A percentile compares a stretch with the other conserved stretches of the same genome.
Evolutionary conservation across 37 sponge, comb jelly and placozoan species (phyloP).

Genomic region (Hexactinellida sp.): DNA sequence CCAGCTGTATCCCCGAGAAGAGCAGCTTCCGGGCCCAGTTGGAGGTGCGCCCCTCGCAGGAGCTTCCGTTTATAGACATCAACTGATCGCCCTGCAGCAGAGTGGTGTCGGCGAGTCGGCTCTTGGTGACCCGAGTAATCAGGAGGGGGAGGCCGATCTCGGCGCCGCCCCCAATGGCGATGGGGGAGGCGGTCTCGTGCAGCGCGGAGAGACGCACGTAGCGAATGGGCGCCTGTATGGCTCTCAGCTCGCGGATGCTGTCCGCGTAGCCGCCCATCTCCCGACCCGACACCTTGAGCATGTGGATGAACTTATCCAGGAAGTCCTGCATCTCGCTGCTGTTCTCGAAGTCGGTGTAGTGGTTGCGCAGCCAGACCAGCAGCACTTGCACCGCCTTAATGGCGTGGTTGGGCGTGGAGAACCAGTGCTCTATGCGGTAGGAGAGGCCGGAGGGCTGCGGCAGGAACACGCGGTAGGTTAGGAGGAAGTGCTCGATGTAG

Average conservation of each 20-base stretch:
- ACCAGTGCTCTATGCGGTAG: conserved; percentile 8
- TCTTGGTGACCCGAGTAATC: background rate
- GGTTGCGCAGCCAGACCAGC: conserved; percentile 49
- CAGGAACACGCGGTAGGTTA: conserved; percentile 68
- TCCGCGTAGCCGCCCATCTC: background rate
- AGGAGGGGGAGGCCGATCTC: background rate
- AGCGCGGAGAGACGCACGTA: background rate
- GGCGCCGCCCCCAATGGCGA: background rate
- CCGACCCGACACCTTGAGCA: background rate
- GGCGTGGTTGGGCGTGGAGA: background rate
- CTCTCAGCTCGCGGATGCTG: background rate
- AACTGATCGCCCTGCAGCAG: background rate
- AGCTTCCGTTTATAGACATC: background rate
- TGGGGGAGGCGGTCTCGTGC: background rate
- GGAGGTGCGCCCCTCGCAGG: background rate
- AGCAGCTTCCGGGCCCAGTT: background rate
- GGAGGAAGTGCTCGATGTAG: conserved; percentile 57
- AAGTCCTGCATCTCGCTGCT: conserved; percentile 35
- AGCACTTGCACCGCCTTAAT: conserved; percentile 30
- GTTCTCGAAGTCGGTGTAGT: conserved; percentile 63
- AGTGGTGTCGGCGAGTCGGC: background rate
- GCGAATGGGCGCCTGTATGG: background rate
- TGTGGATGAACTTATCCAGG: conserved; percentile 44
- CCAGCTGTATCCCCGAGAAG: background rate
- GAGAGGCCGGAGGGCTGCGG: background rate